Evolutionary conservation across 2,797 vertebrate species (phyloP).

Genomic region (Apogon talboti): DNA sequence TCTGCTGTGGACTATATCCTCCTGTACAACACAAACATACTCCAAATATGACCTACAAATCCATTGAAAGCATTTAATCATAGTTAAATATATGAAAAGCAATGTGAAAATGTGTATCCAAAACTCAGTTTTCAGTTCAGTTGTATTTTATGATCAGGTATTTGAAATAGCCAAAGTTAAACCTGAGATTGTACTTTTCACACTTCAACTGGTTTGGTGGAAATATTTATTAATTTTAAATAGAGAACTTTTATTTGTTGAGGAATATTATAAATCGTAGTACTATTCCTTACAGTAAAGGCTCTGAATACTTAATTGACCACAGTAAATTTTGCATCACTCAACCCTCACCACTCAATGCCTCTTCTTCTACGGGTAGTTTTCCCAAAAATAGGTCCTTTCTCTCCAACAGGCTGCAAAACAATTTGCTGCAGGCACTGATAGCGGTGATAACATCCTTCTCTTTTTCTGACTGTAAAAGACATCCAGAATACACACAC

Average conservation of each 20-base stretch:
- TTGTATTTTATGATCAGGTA: no score
- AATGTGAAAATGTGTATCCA: no score
- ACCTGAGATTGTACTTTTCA: no score
- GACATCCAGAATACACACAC: not conserved
- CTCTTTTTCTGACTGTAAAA: constrained; percentile 83
- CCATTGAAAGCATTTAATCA: not conserved
- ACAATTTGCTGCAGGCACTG: constrained; percentile 84
- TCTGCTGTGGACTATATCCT: constrained; percentile 80
- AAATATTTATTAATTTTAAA: no score
- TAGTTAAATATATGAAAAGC: not conserved
- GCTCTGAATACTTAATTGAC: no score
- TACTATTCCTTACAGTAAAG: no score
- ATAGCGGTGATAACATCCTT: constrained; percentile 78
- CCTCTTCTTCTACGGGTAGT: constrained; percentile 85
- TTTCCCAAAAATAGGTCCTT: constrained; percentile 87
- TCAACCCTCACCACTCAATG: constrained; percentile 77
- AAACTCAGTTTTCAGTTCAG: no score
- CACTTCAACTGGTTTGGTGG: no score
- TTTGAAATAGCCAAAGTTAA: no score
- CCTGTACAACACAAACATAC: constrained; percentile 62
- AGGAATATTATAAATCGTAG: no score
- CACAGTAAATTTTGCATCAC: not conserved
- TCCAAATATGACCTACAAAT: not conserved
- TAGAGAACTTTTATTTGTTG: no score
- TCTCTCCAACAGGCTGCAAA: constrained; percentile 85